Base-by-base conservation (phyloP, 1,140 invertebrate species). In the Grapholita molesta region DNA sequence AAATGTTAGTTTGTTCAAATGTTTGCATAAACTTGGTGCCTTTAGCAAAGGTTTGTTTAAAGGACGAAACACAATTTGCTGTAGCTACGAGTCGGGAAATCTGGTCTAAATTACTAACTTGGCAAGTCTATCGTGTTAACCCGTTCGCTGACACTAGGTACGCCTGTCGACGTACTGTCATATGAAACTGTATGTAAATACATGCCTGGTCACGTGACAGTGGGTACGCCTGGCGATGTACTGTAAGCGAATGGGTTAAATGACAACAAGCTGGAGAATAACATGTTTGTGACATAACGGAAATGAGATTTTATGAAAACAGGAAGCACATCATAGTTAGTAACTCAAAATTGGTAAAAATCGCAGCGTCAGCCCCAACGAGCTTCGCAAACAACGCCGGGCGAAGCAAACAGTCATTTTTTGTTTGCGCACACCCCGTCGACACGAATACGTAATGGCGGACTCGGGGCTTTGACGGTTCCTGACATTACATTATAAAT, bases 351-450 rank as follows among this genome's bases (percentile, higher is more conserved):
- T 61, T 28, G 55, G 24, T 61, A 61, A 61, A 55, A 61, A 28
- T 28, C 55, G 24, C 28, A 12, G 28, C 25, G 28, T 61, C 55
- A 61, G 28, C 25, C 24, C 15, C 55, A 61, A 32, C 25, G 55
- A 61, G 55, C 55, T 18, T 5, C 24, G 28, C 28, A 61, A 61
- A 61, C 28, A 61, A 28, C 25, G 42, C 55, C 28, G n/a, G 24
- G 53, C 6, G 55, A n/a, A 21, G 25, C 28, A 61, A 61, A 61
- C 28, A 61, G 55, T 61, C n/a, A 61, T 61, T 57, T 28, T 57
- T 61, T 61, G 55, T 61, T 61, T 61, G 55, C 24, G 12, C 55
- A 61, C 55, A 61, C 55, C 25, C 55, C n/a, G 55, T 61, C 55
- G 55, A 30, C 55, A 30, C 24, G 55, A 61, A 61, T 61, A 61